Conservation (phyloP, 2,888 invertebrate genomes). For the Mycalesis mineus region DNA sequence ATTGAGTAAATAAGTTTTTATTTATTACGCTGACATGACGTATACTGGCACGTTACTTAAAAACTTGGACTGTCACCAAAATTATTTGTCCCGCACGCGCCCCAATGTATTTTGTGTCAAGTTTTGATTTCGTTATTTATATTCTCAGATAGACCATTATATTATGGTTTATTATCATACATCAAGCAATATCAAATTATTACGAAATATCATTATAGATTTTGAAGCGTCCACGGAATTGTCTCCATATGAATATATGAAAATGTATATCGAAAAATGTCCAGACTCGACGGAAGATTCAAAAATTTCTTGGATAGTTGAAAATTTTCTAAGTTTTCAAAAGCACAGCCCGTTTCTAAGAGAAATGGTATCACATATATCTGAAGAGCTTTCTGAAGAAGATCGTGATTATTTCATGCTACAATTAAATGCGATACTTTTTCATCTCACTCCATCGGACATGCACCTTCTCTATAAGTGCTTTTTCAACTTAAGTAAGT, state of each 20-base stretch:
- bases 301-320: constrained; percentile 62
- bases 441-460: constrained; percentile 52
- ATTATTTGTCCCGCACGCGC: constrained; percentile 36
- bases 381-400: constrained; percentile 49
- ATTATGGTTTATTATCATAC: constrained; percentile 67
- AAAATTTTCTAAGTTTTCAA: constrained; percentile 58
- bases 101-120: constrained; percentile 38
- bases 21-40: neutral
- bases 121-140: constrained; percentile 40
- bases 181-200: constrained; percentile 59
- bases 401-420: constrained; percentile 60
- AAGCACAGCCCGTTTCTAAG: constrained; percentile 54
- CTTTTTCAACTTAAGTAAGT: constrained; percentile 61
- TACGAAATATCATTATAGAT: constrained; percentile 56
- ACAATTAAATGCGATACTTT: constrained; percentile 53
- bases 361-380: constrained; percentile 44
- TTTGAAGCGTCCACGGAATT: constrained; percentile 45
- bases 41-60: neutral
- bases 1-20: neutral
- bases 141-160: constrained; percentile 8
- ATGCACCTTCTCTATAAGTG: constrained; percentile 59
- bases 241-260: constrained; percentile 63
- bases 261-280: constrained; percentile 57
- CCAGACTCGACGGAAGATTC: constrained; percentile 51
- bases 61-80: constrained; percentile 36